Evolutionary conservation across 2,113 vertebrate genomes (phyloP).

Genomic region (Capreolus pygargus): DNA sequence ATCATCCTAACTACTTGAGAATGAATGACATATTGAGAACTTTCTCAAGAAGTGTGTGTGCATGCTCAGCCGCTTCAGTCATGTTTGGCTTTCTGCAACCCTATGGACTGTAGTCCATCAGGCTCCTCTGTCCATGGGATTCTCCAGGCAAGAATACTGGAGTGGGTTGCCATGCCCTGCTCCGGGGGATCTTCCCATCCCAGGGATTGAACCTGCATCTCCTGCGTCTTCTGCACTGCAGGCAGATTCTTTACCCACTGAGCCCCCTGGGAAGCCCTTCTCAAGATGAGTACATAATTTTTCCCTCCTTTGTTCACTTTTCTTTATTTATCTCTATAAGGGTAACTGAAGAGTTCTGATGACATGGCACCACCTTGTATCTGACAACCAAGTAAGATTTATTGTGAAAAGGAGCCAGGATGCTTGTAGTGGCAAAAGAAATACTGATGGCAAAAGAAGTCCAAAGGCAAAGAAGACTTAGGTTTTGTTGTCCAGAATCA

Average conservation of each 20-base stretch:
- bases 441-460: not conserved
- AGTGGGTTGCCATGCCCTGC: not conserved
- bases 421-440: not conserved
- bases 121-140: not conserved
- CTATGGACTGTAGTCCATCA: not conserved
- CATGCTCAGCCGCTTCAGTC: not conserved
- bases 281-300: not conserved
- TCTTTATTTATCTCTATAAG: slow-evolving; percentile 34
- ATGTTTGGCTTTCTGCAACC: not conserved
- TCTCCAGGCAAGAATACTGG: not conserved
- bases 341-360: slow-evolving; percentile 17
- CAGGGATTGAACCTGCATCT: not conserved
- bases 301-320: slow-evolving; percentile 11
- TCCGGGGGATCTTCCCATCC: not conserved
- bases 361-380: not conserved
- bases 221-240: not conserved
- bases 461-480: slow-evolving; percentile 30
- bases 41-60: not conserved
- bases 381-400: slow-evolving; percentile 10
- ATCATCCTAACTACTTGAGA: slow-evolving; percentile 22
- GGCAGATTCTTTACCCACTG: not conserved
- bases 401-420: slow-evolving; percentile 28
- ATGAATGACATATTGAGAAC: not conserved
- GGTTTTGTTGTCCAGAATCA: slow-evolving; percentile 36
- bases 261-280: not conserved